phyloP scores from a whole-genome alignment of 2,113 vertebrate genomes.

The Eulacestoma nigropectus region DNA sequence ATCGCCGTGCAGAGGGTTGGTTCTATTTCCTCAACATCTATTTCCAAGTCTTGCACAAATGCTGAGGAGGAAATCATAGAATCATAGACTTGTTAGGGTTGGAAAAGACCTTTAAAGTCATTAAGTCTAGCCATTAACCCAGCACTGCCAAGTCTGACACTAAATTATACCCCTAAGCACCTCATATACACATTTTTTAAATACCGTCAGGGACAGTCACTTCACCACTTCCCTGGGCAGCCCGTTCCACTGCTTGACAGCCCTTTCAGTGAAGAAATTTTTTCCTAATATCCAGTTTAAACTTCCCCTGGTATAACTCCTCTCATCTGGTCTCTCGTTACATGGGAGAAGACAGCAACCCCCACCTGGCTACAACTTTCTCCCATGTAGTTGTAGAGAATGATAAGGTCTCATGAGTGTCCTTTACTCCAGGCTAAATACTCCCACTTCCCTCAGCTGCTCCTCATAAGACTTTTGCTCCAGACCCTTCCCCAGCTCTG shows the following conservation, averaged over 20 bases:
- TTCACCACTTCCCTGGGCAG: neutral
- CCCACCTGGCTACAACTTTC: neutral
- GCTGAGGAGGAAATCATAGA: neutral
- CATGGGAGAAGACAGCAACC: accelerated
- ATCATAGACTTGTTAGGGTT: neutral
- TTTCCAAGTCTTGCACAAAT: neutral
- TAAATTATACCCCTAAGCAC: neutral
- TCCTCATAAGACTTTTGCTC: neutral
- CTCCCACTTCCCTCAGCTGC: accelerated
- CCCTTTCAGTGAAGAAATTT: neutral
- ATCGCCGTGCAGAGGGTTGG: accelerated
- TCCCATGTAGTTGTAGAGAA: accelerated
- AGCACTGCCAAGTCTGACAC: neutral
- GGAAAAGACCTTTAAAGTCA: neutral
- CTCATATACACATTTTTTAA: neutral
- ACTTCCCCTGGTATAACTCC: neutral
- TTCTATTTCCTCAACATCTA: neutral
- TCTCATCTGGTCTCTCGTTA: neutral
- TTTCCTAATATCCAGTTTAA: neutral
- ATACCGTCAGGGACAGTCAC: neutral
- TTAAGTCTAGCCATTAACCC: neutral
- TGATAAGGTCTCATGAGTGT: neutral
- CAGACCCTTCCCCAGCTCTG: accelerated
- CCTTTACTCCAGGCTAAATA: neutral
- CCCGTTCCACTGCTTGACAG: neutral